These are phyloP conservation scores for Saguinus midas DNA, from an alignment of 2,113 vertebrate species.

Conservation along the genomic window DNA sequence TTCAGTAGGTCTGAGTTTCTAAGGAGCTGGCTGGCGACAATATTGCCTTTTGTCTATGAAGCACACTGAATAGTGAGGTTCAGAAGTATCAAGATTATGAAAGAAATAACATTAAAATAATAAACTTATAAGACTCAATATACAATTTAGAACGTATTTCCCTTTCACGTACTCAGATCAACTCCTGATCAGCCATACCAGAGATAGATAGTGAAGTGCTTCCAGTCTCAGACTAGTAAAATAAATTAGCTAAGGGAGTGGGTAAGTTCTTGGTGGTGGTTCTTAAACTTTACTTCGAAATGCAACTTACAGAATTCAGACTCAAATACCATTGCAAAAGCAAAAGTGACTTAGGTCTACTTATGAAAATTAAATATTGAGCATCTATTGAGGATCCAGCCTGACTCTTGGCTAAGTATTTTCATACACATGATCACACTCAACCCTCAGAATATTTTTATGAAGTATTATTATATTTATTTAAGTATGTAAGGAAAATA, in stretches of 20 bases:
- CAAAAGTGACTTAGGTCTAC: neutral
- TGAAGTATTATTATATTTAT: neutral
- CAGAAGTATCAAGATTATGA: neutral
- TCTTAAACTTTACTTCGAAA: neutral
- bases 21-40: neutral
- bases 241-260: neutral
- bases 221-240: neutral
- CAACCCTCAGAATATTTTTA: neutral
- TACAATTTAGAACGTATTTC: neutral
- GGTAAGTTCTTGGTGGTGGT: neutral
- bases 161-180: neutral
- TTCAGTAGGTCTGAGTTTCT: neutral
- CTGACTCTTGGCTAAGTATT: neutral
- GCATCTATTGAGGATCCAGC: neutral
- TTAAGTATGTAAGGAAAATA: neutral
- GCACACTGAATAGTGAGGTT: neutral
- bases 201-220: neutral
- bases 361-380: conserved; percentile 36
- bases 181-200: neutral
- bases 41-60: neutral
- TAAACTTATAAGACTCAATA: neutral
- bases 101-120: neutral
- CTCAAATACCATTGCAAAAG: conserved; percentile 18
- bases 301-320: neutral
- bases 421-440: neutral